These are phyloP conservation scores for Halyomorpha halys DNA, from an alignment of 1,140 invertebrate species.

Conservation along the genomic window DNA sequence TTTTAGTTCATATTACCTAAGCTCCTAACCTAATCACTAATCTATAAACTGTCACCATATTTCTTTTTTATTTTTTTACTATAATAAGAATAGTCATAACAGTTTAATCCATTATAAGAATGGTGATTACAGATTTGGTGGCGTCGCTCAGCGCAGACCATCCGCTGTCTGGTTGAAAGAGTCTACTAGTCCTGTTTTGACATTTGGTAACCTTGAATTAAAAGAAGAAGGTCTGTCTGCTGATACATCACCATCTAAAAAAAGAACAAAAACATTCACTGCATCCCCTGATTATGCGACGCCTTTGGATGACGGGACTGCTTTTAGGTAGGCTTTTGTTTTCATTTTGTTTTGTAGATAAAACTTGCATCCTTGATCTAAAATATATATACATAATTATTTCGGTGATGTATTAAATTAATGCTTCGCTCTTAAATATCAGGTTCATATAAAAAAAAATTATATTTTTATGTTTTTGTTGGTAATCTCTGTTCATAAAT, in stretches of 20 bases:
- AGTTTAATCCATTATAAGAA: background rate
- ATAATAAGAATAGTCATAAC: too few species aligned
- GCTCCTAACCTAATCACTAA: too few species aligned
- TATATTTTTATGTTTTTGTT: too few species aligned
- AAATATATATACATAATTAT: too few species aligned
- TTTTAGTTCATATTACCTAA: too few species aligned
- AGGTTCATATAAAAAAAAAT: too few species aligned
- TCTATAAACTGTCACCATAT: too few species aligned
- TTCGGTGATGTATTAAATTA: too few species aligned
- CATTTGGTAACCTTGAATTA: constrained; percentile 29
- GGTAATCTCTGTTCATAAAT: too few species aligned
- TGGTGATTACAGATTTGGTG: constrained; percentile 20
- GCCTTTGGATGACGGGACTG: background rate
- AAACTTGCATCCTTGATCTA: too few species aligned
- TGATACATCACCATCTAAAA: background rate
- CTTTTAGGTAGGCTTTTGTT: background rate
- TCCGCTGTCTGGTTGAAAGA: constrained; percentile 27
- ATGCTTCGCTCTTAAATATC: too few species aligned
- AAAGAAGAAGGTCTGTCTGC: constrained; percentile 23
- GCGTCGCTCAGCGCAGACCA: constrained; percentile 21
- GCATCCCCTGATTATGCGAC: constrained; percentile 1
- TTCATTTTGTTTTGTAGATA: background rate
- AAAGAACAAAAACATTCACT: background rate
- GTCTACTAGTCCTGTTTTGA: constrained; percentile 26
- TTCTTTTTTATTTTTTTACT: too few species aligned